Base-by-base conservation (phyloP, 2,797 vertebrate species). In the Poecilia velifera region DNA sequence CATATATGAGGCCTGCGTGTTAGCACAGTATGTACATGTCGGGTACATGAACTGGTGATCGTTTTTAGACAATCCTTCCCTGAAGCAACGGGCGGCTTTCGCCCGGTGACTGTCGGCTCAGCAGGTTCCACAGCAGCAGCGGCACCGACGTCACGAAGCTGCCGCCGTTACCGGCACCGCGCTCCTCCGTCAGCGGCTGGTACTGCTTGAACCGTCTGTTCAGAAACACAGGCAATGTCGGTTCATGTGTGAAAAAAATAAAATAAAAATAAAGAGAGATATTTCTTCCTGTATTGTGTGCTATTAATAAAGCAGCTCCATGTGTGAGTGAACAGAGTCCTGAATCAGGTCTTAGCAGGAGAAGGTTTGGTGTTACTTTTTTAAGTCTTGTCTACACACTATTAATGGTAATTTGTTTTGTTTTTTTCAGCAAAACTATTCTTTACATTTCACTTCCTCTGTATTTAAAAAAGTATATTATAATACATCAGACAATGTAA, bases 51-150 rank as follows among this genome's bases (percentile, higher is more conserved):
- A 83, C 64, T 72, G 72, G 39, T 39, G 71, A 74, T 71, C 64
- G 46, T 72, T 70, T 87, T 96, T 88, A 98, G 82, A 97, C 96
- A 71, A 96, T 88, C 68, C 95, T 94, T 55, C 96, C 93, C 28
- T 95, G 95, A 83, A 98, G 96, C 78, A 98, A 93, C 0, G 97
- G 97, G 20, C 96, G 96, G 77, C 91, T 97, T 82, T 98, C 97
- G 9, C 96, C 95, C 3, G 87, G 86, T 34, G 94, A 93, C 45
- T 93, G 93, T 78, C 95, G 90, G 68, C 92, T 95, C 78, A 98
- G 93, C 73, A 96, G 80, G 79, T 91, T 96, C 93, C 96, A 97
- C 88, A 98, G 88, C 77, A 96, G 89, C 86, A 97, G 86, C 68
- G 97, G 96, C 53, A 96, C 92, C 0, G 94, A 92, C 6, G 95